phyloP scores from a whole-genome alignment of 2,113 vertebrate species.

The Mormoops blainvillei region DNA sequence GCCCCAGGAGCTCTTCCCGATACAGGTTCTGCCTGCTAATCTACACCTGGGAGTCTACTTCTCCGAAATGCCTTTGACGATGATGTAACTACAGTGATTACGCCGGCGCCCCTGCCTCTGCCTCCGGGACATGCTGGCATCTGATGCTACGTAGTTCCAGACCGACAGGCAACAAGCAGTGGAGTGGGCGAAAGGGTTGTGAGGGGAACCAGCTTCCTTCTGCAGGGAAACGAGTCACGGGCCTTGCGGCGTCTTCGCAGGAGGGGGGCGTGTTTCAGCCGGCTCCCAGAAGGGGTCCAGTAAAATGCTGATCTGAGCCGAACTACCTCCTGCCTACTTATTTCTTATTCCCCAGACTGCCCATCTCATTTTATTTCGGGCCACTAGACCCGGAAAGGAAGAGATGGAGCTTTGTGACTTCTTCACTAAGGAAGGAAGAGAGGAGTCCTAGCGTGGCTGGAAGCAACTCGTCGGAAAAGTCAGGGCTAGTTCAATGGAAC shows the following conservation, averaged over 20 bases:
- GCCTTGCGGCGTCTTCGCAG: no score
- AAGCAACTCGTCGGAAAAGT: not conserved
- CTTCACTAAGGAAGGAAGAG: not conserved
- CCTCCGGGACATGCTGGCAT: not conserved
- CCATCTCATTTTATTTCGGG: not conserved
- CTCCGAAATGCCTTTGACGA: not conserved
- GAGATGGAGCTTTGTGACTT: not conserved
- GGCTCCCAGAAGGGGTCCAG: not conserved
- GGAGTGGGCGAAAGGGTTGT: no score
- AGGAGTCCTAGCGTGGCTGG: not conserved
- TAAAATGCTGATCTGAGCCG: not conserved
- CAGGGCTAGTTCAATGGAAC: not conserved
- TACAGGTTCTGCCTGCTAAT: not conserved
- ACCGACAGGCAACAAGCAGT: rapidly evolving
- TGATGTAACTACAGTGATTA: not conserved
- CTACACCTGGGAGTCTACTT: not conserved
- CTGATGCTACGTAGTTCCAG: not conserved
- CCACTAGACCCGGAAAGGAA: not conserved
- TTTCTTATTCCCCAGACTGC: not conserved
- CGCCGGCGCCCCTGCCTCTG: not conserved
- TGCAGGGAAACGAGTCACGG: not conserved
- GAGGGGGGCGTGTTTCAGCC: not conserved
- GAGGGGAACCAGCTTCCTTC: not conserved
- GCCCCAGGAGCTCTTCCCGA: not conserved
- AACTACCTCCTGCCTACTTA: not conserved